These are phyloP conservation scores for Aythya baeri DNA, from an alignment of 2,113 vertebrate species.

Conservation along the genomic window DNA sequence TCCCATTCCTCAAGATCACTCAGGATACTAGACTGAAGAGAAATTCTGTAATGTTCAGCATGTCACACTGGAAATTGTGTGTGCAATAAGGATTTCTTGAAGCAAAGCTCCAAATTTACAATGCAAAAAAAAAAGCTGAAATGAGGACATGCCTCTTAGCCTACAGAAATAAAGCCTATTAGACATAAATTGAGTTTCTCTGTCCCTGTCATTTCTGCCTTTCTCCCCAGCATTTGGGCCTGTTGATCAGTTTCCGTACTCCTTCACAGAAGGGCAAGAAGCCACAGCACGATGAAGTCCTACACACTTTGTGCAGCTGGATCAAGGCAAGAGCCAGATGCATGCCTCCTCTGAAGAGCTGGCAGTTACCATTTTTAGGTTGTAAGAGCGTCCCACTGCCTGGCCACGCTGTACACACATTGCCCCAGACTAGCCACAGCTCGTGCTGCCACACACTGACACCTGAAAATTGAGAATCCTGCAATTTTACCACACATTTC, in stretches of 20 bases:
- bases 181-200: not conserved
- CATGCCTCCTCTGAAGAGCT: not conserved
- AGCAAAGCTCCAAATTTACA: slow-evolving; percentile 21
- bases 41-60: not conserved
- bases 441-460: not conserved
- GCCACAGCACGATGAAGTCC: not conserved
- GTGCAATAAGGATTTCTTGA: not conserved
- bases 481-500: not conserved
- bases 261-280: not conserved
- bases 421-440: not conserved
- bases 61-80: not conserved
- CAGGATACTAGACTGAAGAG: not conserved
- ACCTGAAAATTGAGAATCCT: not conserved
- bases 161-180: not conserved
- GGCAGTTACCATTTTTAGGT: not conserved
- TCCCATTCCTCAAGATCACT: not conserved
- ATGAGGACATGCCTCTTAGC: not conserved
- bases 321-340: not conserved
- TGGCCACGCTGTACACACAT: not conserved
- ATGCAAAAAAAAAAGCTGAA: slow-evolving; percentile 12
- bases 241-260: not conserved
- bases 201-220: not conserved
- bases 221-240: not conserved
- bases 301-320: not conserved
- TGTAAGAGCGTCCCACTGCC: not conserved